Evolutionary conservation across 2,113 vertebrate species (phyloP).

Genomic region (Rousettus leschenaultii): DNA sequence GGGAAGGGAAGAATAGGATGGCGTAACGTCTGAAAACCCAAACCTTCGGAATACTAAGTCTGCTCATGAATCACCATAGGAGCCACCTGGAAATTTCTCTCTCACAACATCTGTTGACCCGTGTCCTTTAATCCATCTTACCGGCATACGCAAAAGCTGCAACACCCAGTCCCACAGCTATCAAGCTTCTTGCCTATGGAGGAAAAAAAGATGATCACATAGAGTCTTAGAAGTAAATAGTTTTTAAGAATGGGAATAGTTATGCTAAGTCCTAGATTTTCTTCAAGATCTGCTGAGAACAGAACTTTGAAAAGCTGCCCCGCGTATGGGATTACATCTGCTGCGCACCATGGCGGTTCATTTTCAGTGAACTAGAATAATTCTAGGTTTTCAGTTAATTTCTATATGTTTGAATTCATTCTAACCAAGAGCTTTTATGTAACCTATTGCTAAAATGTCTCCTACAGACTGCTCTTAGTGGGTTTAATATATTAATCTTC

Average conservation of each 20-base stretch:
- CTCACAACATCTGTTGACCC: not conserved
- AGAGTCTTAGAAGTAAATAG: not conserved
- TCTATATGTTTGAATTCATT: slow-evolving; percentile 16
- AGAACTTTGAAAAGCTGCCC: not conserved
- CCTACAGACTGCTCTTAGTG: not conserved
- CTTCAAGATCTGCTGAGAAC: not conserved
- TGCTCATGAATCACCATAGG: not conserved
- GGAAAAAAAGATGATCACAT: slow-evolving; percentile 34
- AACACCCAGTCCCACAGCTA: slow-evolving; percentile 92
- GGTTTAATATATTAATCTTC: not conserved
- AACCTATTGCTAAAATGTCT: not conserved
- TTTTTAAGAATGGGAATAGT: slow-evolving; percentile 31
- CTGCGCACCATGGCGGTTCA: not conserved
- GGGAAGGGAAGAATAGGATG: not conserved
- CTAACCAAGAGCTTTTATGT: not conserved
- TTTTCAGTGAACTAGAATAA: slow-evolving; percentile 37
- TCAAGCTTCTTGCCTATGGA: slow-evolving; percentile 87
- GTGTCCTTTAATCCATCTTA: slow-evolving; percentile 73
- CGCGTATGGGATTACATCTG: not conserved
- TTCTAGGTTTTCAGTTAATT: slow-evolving; percentile 35
- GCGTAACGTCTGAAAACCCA: not conserved
- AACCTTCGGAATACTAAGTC: not conserved
- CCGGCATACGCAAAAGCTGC: slow-evolving; percentile 93
- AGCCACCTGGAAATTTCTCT: not conserved
- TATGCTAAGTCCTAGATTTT: slow-evolving; percentile 13